These are phyloP conservation scores for Labeo calbasu DNA, from an alignment of 2,797 vertebrate species.

Conservation along the genomic window DNA sequence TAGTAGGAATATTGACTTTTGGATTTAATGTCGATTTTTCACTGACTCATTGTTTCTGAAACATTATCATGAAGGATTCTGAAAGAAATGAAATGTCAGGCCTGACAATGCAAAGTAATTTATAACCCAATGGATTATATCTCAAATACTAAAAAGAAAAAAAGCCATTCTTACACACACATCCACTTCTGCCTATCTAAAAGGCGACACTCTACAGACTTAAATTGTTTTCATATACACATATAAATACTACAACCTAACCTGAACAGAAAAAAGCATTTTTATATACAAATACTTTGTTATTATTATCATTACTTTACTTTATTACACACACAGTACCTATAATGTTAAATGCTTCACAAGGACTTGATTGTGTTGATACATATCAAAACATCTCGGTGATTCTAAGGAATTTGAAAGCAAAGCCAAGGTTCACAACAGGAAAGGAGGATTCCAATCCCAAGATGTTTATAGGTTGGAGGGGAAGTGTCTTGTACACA, in stretches of 20 bases:
- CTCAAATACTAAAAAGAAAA: background rate
- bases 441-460: conserved; percentile 35
- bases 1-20: background rate
- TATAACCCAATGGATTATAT: background rate
- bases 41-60: conserved; percentile 8
- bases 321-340: background rate
- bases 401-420: conserved; percentile 3
- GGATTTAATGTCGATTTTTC: background rate
- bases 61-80: background rate
- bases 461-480: conserved; percentile 25
- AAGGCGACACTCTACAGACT: background rate
- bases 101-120: background rate
- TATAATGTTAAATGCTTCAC: too few species aligned
- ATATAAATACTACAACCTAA: background rate
- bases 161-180: background rate
- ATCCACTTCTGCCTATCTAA: background rate
- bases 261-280: background rate
- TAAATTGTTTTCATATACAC: background rate
- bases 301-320: background rate
- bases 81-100: background rate
- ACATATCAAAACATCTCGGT: background rate
- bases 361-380: background rate
- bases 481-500: conserved; percentile 41
- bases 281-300: background rate
- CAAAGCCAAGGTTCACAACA: conserved; percentile 34